Evolutionary conservation across 2,113 vertebrate species (phyloP).

Genomic region (Alaudala cheleensis): DNA sequence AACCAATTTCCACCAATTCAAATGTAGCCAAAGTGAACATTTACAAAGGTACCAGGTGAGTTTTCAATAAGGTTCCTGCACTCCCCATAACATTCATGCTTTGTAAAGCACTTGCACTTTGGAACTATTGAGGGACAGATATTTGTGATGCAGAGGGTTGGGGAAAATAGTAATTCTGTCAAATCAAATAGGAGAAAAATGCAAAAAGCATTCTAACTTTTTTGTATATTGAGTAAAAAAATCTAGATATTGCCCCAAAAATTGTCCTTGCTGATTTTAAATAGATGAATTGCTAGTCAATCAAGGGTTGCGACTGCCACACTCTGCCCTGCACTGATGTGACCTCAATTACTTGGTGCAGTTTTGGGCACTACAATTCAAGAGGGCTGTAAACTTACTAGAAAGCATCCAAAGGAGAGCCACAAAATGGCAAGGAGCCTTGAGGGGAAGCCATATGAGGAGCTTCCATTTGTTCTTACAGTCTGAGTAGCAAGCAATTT

Average conservation of each 20-base stretch:
- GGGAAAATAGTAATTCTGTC: neutral
- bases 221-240: neutral
- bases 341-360: neutral
- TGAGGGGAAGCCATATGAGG: neutral
- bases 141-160: neutral
- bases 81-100: neutral
- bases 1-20: neutral
- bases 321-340: neutral
- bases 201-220: neutral
- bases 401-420: neutral
- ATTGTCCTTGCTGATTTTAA: neutral
- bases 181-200: neutral
- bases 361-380: rapidly evolving
- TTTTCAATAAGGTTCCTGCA: neutral
- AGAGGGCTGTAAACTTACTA: neutral
- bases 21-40: neutral
- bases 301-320: neutral
- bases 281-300: neutral
- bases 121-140: neutral
- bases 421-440: neutral
- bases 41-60: neutral
- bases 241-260: neutral
- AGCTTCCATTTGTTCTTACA: neutral
- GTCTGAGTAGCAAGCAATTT: neutral
- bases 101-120: neutral